These are phyloP conservation scores for Sussaba pulchella DNA, from an alignment of 2,888 invertebrate species.

Conservation along the genomic window DNA sequence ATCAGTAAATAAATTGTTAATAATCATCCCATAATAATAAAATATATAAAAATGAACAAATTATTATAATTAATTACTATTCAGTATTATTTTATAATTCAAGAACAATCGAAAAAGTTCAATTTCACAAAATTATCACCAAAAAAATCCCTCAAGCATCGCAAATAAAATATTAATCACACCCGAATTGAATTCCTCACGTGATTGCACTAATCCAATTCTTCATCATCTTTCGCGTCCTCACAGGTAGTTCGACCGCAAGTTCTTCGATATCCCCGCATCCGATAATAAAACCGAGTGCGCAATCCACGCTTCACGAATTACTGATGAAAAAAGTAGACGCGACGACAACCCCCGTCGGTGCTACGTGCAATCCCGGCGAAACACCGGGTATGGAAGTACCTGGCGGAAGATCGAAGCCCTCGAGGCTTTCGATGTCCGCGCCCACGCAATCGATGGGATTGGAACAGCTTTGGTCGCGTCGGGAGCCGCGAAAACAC, in stretches of 20 bases:
- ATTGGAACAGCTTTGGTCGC: constrained; percentile 93
- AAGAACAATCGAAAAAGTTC: no score
- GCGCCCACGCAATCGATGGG: constrained; percentile 93
- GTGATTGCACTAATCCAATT: background rate
- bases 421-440: constrained; percentile 92
- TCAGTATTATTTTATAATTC: no score
- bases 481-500: constrained; percentile 94
- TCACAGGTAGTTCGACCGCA: constrained; percentile 80
- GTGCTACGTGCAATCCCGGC: constrained; percentile 68
- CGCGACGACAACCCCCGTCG: constrained; percentile 82
- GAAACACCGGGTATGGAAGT: constrained; percentile 73
- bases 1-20: no score
- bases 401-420: constrained; percentile 83
- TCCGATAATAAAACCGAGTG: constrained; percentile 73
- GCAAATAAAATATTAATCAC: no score
- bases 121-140: no score
- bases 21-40: no score
- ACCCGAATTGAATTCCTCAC: no score
- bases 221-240: no score
- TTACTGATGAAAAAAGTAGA: constrained; percentile 89
- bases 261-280: constrained; percentile 83
- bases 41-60: no score
- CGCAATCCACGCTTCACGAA: constrained; percentile 87
- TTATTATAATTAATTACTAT: no score
- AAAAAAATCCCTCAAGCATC: no score